phyloP scores from a whole-genome alignment of 2,888 invertebrate genomes.

The Diplolepis rosae region DNA sequence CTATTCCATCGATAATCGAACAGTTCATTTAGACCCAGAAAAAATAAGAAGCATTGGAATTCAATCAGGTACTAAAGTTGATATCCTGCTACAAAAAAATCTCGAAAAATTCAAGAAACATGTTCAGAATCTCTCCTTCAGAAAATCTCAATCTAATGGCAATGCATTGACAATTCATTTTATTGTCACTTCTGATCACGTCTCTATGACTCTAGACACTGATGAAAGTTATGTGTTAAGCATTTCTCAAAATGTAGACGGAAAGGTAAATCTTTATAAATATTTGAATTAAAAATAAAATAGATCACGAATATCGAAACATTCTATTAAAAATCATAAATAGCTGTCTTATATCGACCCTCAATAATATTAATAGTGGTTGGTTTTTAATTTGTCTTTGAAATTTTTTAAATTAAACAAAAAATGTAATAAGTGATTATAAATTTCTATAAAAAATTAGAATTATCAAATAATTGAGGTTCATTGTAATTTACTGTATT shows the following conservation, averaged over 20 bases:
- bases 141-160: conserved; percentile 45
- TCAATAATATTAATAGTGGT: too few species aligned
- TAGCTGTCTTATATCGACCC: too few species aligned
- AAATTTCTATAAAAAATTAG: too few species aligned
- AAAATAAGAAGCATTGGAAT: conserved; percentile 74
- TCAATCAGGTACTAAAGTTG: conserved; percentile 65
- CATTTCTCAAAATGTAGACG: conserved; percentile 49
- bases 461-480: too few species aligned
- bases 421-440: too few species aligned
- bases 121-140: conserved; percentile 29
- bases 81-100: conserved; percentile 56
- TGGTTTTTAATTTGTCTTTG: too few species aligned
- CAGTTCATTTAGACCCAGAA: conserved; percentile 75
- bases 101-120: conserved; percentile 53
- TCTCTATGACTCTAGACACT: conserved; percentile 75
- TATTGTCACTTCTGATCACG: conserved; percentile 43
- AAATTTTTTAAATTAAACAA: too few species aligned
- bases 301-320: too few species aligned
- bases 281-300: too few species aligned
- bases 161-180: conserved; percentile 54
- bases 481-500: too few species aligned
- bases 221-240: conserved; percentile 75
- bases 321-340: too few species aligned
- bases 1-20: conserved; percentile 75
- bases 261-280: conserved; percentile 49